Base-by-base conservation (phyloP, 2,113 vertebrate genomes). In the Scomber japonicus region DNA sequence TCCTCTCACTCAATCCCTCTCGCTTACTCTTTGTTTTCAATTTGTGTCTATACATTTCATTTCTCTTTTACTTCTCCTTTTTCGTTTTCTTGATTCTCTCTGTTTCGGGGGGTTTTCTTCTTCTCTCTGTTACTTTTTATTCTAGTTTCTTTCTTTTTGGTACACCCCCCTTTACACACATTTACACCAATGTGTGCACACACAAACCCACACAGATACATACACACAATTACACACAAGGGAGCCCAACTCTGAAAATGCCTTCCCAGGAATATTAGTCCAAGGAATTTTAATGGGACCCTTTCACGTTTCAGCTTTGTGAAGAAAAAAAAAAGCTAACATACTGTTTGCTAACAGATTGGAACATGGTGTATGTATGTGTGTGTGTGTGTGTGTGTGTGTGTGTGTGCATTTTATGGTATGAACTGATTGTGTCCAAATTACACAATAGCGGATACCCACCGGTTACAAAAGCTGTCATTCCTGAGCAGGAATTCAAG, bases 241-340 rank as follows among this genome's bases (percentile, higher is more conserved):
- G 68, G 79, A 77, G 24, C 66, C 19, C 6, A 16, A 44, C 55
- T 79, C 75, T 83, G 60, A 71, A 81, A 75, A 76, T 60, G 50
- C 53, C 78, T 80, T 88, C 61, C 74, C 68, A 77, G 81, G 75
- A 85, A 86, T 88, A 84, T 88, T 70, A 70, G 55, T 57, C 63
- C 46, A 60, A 82, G 53, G 80, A 87, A 88, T 88, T 81, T 74
- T 56, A 78, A 70, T 74, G 11, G 56, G 10, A 9, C 51, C 56
- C 46, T 66, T 76, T 72, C 40, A 75, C 56, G 48, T 72, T 87
- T 82, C 51, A 56, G 59, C 17, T 61, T 76, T 65, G 40, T 35
- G 45, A 31, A 46, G 61, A 61, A 84, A 31, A 19, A 24, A 49
- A 76, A 31, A 35, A 55, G 70, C 14, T 31, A 51, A 56, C 35